Evolutionary conservation across 2,113 vertebrate species (phyloP).

Genomic region (Podarcis cretensis): DNA sequence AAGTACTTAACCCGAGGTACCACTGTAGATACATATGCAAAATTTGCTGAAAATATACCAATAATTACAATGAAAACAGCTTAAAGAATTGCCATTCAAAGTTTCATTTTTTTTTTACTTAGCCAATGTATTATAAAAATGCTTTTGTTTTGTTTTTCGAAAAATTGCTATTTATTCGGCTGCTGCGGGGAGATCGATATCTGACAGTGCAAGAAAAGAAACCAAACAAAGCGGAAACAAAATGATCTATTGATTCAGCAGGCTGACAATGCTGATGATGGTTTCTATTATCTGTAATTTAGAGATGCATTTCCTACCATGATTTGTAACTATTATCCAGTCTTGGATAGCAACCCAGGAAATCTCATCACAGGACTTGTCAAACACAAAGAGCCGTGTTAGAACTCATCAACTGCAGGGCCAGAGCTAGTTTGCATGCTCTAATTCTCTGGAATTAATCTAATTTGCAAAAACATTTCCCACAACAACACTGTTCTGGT

Average conservation of each 20-base stretch:
- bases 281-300: background rate
- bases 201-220: background rate
- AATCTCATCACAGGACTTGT: background rate
- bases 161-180: background rate
- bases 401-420: background rate
- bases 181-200: background rate
- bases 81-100: background rate
- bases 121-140: background rate
- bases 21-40: too few relatives aligned
- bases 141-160: background rate
- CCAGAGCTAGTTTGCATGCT: background rate
- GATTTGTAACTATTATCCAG: background rate
- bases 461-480: background rate
- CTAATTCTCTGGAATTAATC: background rate
- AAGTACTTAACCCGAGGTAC: too few relatives aligned
- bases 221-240: background rate
- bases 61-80: too few relatives aligned
- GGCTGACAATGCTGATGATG: background rate
- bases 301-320: background rate
- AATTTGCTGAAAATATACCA: too few relatives aligned
- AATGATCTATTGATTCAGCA: background rate
- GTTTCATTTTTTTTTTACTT: background rate
- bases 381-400: background rate
- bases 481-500: background rate
- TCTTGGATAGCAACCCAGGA: background rate